These are phyloP conservation scores for Mola mola DNA, from an alignment of 2,113 vertebrate species.

Conservation along the genomic window DNA sequence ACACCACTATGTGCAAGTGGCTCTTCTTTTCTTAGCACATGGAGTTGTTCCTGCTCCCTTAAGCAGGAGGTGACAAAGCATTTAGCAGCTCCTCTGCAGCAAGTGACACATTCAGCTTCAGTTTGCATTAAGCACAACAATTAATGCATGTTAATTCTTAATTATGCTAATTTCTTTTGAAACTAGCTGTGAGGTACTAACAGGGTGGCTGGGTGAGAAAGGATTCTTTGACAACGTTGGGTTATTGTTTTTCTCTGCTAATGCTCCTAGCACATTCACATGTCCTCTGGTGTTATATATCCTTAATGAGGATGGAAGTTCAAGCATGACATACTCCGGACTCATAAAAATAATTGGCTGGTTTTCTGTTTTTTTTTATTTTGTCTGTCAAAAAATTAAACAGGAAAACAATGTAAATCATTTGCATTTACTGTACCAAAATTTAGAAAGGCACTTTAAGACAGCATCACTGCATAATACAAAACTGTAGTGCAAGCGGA, in stretches of 20 bases:
- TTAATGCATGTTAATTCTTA: constrained; percentile 99
- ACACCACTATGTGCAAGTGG: neutral
- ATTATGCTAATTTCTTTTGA: constrained; percentile 96
- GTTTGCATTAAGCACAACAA: constrained; percentile 96
- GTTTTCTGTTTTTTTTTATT: too few species aligned
- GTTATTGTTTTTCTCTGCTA: constrained; percentile 81
- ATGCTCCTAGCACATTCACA: constrained; percentile 77
- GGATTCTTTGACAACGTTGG: constrained; percentile 82
- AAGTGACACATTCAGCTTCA: constrained; percentile 93
- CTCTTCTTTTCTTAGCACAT: constrained; percentile 21
- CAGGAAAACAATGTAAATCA: constrained; percentile 54
- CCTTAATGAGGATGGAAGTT: constrained; percentile 75
- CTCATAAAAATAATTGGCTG: constrained; percentile 73
- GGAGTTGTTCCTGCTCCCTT: constrained; percentile 83
- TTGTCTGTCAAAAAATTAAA: constrained; percentile 42
- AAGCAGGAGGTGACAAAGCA: constrained; percentile 92
- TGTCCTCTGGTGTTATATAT: constrained; percentile 75
- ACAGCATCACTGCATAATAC: neutral
- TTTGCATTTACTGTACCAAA: constrained; percentile 43
- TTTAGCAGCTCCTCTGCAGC: constrained; percentile 84
- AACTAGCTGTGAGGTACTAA: constrained; percentile 89
- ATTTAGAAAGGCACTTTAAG: constrained; percentile 12
- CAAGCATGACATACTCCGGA: constrained; percentile 72
- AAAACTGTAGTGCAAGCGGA: too few species aligned
- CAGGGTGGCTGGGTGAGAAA: constrained; percentile 90